Evolutionary conservation across 2,797 vertebrate species (phyloP).

Genomic region (Nannoperca obscura): DNA sequence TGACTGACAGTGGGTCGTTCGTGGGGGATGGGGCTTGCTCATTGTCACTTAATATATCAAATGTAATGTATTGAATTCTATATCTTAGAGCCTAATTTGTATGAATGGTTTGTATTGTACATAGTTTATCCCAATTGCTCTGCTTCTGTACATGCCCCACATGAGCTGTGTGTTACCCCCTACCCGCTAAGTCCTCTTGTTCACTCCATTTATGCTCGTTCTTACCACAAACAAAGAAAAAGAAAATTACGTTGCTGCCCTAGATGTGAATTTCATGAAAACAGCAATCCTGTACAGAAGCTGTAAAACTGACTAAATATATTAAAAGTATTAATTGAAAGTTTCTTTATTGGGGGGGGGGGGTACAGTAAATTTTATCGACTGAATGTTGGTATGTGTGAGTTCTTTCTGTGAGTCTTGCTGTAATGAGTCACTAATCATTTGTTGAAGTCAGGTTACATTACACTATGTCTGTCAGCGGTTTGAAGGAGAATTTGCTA

Average conservation of each 20-base stretch:
- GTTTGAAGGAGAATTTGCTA: background rate
- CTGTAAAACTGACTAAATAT: conserved; percentile 95
- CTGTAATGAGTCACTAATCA: conserved; percentile 3
- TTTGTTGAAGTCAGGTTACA: background rate
- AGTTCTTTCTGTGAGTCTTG: conserved; percentile 48
- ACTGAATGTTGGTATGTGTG: conserved; percentile 83
- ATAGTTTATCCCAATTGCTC: conserved; percentile 94
- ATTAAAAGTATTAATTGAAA: conserved; percentile 92
- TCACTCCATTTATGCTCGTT: conserved; percentile 89
- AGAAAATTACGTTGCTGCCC: conserved; percentile 93
- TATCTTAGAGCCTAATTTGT: conserved; percentile 98
- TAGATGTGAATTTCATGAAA: conserved; percentile 95
- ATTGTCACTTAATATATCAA: conserved; percentile 91
- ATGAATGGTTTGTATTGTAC: conserved; percentile 99
- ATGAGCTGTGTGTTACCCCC: conserved; percentile 85
- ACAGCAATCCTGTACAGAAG: conserved; percentile 93
- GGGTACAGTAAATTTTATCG: conserved; percentile 89
- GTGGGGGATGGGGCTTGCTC: conserved; percentile 85
- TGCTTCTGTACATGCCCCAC: conserved; percentile 96
- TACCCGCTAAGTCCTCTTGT: conserved; percentile 70
- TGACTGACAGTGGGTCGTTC: conserved; percentile 51
- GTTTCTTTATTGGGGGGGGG: conserved; percentile 92
- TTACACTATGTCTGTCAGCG: background rate
- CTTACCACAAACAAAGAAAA: conserved; percentile 86
- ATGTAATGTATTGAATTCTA: conserved; percentile 94